phyloP scores from a whole-genome alignment of 2,888 invertebrate genomes.

The Tyria jacobaeae region DNA sequence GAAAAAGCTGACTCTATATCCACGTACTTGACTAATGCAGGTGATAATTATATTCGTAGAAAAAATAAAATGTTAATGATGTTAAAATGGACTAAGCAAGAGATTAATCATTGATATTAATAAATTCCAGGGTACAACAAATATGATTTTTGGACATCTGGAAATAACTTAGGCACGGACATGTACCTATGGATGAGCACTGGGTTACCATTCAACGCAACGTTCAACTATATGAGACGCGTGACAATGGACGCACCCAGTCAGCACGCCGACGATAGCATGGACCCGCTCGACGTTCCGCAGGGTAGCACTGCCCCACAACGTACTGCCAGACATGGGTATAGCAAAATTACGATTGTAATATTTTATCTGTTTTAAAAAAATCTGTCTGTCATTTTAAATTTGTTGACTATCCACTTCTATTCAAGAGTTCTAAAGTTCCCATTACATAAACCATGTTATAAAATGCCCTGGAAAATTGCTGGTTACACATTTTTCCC shows the following conservation, averaged over 20 bases:
- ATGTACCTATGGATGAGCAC: constrained; percentile 97
- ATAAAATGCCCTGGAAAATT: constrained; percentile 52
- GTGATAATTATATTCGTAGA: constrained; percentile 64
- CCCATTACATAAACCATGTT: constrained; percentile 22
- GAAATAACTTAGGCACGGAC: constrained; percentile 94
- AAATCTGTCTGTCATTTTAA: not conserved
- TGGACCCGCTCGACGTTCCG: constrained; percentile 88
- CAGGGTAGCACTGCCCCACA: constrained; percentile 92
- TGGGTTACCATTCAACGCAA: constrained; percentile 94
- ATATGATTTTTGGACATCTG: constrained; percentile 96
- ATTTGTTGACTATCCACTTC: constrained; percentile 12
- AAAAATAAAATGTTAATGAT: not conserved
- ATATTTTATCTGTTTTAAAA: not conserved
- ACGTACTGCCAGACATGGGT: constrained; percentile 92
- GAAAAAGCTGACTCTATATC: constrained; percentile 95
- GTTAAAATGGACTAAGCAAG: not conserved
- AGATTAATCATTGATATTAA: not conserved
- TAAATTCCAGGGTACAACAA: constrained; percentile 88
- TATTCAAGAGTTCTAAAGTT: constrained; percentile 14
- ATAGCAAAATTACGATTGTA: constrained; percentile 39
- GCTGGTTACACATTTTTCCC: constrained; percentile 52
- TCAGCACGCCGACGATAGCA: constrained; percentile 84
- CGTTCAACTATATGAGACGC: constrained; percentile 92
- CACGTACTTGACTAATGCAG: constrained; percentile 93
- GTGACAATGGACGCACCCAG: constrained; percentile 85